Percentiles rank a stretch among this genome's conserved stretches.
These are phyloP conservation scores for Misgurnus mizolepis DNA, from an alignment of 2,113 vertebrate genomes.

Conservation along the genomic window DNA sequence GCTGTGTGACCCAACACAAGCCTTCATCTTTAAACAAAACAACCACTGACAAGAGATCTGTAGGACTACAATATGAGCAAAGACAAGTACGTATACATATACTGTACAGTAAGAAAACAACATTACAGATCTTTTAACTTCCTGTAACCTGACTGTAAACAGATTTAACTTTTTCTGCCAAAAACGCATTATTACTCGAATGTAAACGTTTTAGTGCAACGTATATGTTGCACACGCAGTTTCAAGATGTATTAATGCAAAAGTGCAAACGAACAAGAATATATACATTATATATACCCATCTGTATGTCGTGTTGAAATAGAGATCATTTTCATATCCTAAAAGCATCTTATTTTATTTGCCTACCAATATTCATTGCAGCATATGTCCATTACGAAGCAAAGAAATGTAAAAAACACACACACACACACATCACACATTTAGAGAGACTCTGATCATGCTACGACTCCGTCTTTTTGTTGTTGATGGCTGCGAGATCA, in stretches of 20 bases:
- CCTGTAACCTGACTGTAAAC: neutral
- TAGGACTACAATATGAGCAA: constrained; percentile 23
- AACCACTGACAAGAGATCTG: constrained; percentile 35
- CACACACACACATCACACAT: neutral
- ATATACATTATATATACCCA: neutral
- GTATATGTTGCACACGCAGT: no score
- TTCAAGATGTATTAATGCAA: no score
- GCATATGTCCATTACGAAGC: neutral
- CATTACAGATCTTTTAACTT: neutral
- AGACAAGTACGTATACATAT: constrained; percentile 53
- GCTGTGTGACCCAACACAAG: constrained; percentile 77
- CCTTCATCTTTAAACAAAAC: constrained; percentile 61
- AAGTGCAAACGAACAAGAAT: neutral
- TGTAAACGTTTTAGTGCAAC: no score
- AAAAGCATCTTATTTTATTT: neutral
- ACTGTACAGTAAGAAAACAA: neutral
- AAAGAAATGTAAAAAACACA: constrained; percentile 4
- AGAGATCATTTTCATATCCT: no score
- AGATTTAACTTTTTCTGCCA: neutral
- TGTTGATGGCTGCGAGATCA: constrained; percentile 70
- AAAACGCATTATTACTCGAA: no score
- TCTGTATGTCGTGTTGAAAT: neutral
- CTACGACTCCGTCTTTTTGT: constrained; percentile 24
- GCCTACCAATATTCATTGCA: neutral
- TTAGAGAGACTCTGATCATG: constrained; percentile 30